These are phyloP conservation scores for Mus spretus DNA, from an alignment of 2,797 vertebrate species.

Conservation along the genomic window DNA sequence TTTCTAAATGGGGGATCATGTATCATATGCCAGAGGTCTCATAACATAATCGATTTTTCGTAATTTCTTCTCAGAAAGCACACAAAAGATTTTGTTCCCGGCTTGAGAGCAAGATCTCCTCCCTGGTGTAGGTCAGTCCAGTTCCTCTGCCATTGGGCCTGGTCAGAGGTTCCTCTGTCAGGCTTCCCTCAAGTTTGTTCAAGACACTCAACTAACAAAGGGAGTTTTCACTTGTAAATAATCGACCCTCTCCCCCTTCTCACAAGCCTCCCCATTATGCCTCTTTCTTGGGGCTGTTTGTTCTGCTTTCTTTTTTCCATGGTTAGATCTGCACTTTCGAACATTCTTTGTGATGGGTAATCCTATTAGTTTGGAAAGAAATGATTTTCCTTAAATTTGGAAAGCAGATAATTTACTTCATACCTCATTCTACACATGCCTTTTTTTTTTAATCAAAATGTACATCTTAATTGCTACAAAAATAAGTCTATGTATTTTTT, in stretches of 20 bases:
- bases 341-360: slow-evolving; percentile 76
- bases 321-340: slow-evolving; percentile 64
- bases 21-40: background rate
- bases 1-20: slow-evolving; percentile 22
- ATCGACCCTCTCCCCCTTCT: background rate
- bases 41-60: background rate
- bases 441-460: slow-evolving; percentile 19
- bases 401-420: slow-evolving; percentile 68
- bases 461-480: slow-evolving; percentile 64
- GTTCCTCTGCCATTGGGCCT: slow-evolving; percentile 21
- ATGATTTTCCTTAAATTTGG: slow-evolving; percentile 78
- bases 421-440: background rate
- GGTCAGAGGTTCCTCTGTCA: background rate
- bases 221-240: slow-evolving; percentile 75
- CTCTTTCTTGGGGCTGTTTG: slow-evolving; percentile 64
- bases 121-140: background rate
- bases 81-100: background rate
- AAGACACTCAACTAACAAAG: slow-evolving; percentile 68
- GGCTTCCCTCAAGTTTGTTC: slow-evolving; percentile 51
- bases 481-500: slow-evolving; percentile 30
- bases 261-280: background rate
- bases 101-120: background rate
- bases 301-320: slow-evolving; percentile 66
- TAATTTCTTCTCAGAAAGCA: slow-evolving; percentile 10
- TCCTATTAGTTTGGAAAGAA: slow-evolving; percentile 78